Conservation (phyloP, 2,888 invertebrate species). For the Aproaerema taeniolella region DNA sequence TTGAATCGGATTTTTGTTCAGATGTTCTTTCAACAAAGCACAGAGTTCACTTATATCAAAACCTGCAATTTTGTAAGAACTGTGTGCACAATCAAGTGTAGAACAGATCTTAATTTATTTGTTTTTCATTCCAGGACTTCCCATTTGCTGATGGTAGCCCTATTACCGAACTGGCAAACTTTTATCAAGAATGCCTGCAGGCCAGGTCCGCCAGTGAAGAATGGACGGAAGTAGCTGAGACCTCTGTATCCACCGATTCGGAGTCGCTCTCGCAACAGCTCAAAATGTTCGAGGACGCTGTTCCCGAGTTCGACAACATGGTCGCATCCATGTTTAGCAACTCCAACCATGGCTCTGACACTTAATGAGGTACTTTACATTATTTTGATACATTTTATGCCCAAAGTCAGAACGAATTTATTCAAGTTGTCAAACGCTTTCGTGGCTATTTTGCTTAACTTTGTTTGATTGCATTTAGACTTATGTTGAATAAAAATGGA, state of each 20-base stretch:
- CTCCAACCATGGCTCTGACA: constrained; percentile 46
- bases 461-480: too few relatives aligned
- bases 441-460: too few relatives aligned
- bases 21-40: too few relatives aligned
- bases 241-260: constrained; percentile 36
- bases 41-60: too few relatives aligned
- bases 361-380: constrained; percentile 25
- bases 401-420: too few relatives aligned
- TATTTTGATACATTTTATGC: too few relatives aligned
- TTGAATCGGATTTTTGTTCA: too few relatives aligned
- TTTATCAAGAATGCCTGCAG: constrained; percentile 87
- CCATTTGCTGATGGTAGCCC: constrained; percentile 86
- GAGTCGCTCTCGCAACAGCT: constrained; percentile 83
- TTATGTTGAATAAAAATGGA: too few relatives aligned
- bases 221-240: constrained; percentile 39
- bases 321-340: constrained; percentile 82
- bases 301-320: constrained; percentile 86
- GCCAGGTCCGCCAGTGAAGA: constrained; percentile 69
- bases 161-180: constrained; percentile 85
- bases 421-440: too few relatives aligned
- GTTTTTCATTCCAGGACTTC: constrained; percentile 80
- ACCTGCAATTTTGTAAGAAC: too few relatives aligned
- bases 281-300: constrained; percentile 84
- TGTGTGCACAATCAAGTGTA: too few relatives aligned
- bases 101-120: too few relatives aligned